These are phyloP conservation scores for Drosophila ohnishii DNA, from an alignment of 1,140 invertebrate genomes.

Conservation along the genomic window DNA sequence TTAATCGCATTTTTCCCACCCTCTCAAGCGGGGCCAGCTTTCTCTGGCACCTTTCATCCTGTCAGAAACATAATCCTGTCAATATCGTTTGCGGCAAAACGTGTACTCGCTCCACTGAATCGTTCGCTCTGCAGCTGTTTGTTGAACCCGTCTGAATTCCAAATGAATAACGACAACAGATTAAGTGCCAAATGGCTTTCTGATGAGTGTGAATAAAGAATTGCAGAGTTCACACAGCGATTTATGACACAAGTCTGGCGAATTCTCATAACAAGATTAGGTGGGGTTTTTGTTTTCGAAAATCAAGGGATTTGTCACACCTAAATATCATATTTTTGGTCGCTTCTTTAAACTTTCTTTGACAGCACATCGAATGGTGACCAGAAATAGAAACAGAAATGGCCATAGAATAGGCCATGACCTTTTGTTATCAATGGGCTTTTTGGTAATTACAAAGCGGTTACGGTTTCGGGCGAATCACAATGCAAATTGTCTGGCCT, in stretches of 20 bases:
- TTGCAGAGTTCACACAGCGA: slow-evolving; percentile 26
- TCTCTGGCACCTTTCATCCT: slow-evolving; percentile 35
- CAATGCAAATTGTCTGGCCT: slow-evolving; percentile 51
- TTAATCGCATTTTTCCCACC: slow-evolving; percentile 37
- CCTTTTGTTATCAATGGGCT: slow-evolving; percentile 31
- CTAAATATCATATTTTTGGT: slow-evolving; percentile 7
- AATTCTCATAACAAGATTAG: slow-evolving; percentile 41
- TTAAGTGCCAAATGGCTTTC: slow-evolving; percentile 44
- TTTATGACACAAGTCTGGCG: slow-evolving; percentile 15
- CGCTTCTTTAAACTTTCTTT: slow-evolving; percentile 20
- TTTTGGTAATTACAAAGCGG: slow-evolving; percentile 39
- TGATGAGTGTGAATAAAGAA: slow-evolving; percentile 50
- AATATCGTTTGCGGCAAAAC: slow-evolving; percentile 28
- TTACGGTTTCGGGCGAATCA: slow-evolving; percentile 32
- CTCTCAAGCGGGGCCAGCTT: slow-evolving; percentile 27
- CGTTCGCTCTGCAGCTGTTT: slow-evolving; percentile 22
- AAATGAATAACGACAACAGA: slow-evolving; percentile 18
- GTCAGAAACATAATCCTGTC: slow-evolving; percentile 40
- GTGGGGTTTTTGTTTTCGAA: slow-evolving; percentile 19
- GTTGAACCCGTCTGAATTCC: slow-evolving; percentile 38
- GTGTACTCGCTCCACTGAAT: slow-evolving; percentile 30
- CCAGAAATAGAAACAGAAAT: slow-evolving; percentile 15
- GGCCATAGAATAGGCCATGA: slow-evolving; percentile 11
- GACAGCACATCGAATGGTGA: not conserved
- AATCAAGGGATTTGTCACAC: slow-evolving; percentile 27